Base-by-base conservation (phyloP, 2,888 invertebrate genomes). In the Gisinianus flammeolus region DNA sequence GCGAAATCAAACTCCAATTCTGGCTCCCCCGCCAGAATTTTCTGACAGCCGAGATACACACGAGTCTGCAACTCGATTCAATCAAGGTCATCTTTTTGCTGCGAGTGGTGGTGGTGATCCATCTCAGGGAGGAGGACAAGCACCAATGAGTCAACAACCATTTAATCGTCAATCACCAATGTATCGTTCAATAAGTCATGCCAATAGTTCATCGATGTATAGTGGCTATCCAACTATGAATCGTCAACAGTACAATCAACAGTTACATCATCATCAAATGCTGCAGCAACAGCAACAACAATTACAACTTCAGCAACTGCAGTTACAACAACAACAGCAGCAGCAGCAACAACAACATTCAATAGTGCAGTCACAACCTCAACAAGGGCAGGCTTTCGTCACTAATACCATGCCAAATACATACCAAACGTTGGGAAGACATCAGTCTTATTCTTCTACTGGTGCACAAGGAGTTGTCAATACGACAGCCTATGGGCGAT, bases 1-100 rank as follows among this genome's bases (percentile, higher is more conserved):
- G 10, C 86, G 80, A 86, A 87, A 71, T 86, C 86, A 80, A 77
- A 83, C 85, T 4, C 85, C 86, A 66, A 90, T 94, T 22, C 89
- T 93, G 81, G 94, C 94, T 30, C 95, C 95, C 56, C 96, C 95
- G 54, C 95, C 95, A 56, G 95, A 96, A 88, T 96, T 96, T 88
- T 94, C 93, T 87, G 85, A 85, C 69, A 83, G 83, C 0, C 64
- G 85, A 22, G 83, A 83, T 64, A 28, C 35, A n/a, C 26, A 85
- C 70, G 85, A 85, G 75, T 82, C 81, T 58, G 83, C 83, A 1
- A 85, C 85, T 5, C 30, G 83, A 35, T 85, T 85, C 68, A 85
- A 85, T 74, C 84, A 84, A 76, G 78, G 82, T 24, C 80, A 81
- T 19, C 66, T 79, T 12, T 64, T 77, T 33, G 69, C 31, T 26